A percentile compares a stretch with the other conserved stretches of the same genome.
Conservation (phyloP, 2,113 vertebrate species). For the Phoenicopterus ruber region DNA sequence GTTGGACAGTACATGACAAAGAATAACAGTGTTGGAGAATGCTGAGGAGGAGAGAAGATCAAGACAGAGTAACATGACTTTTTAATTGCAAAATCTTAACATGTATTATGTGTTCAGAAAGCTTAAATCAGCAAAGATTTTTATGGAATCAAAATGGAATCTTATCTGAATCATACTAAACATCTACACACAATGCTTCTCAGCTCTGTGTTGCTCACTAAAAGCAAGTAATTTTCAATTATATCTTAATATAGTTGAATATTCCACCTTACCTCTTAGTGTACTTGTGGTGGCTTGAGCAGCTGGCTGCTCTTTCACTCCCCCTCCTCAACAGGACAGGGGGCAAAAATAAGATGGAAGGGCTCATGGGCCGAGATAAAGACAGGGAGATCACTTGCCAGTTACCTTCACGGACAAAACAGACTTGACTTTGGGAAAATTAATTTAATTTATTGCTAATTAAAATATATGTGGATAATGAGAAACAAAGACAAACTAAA, state of each 20-base stretch:
- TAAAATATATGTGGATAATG: neutral
- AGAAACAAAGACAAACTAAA: neutral
- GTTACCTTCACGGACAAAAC: neutral
- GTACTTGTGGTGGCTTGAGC: neutral
- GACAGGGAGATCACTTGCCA: neutral
- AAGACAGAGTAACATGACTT: neutral
- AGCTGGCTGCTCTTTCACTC: neutral
- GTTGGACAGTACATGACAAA: neutral
- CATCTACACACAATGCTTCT: neutral
- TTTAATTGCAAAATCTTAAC: neutral
- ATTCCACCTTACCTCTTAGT: neutral
- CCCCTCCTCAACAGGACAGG: neutral
- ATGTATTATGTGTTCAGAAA: neutral
- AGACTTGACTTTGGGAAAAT: neutral
- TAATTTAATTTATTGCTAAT: neutral
- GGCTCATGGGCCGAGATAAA: neutral
- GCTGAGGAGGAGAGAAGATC: neutral
- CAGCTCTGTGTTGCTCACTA: neutral
- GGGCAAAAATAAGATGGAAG: neutral
- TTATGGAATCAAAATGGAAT: neutral
- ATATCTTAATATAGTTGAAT: neutral
- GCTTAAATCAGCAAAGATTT: neutral
- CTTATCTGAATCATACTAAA: neutral
- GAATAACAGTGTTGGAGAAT: neutral
- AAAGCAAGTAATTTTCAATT: neutral